phyloP scores from a whole-genome alignment of 2,888 invertebrate genomes.

The Papilio protenor region DNA sequence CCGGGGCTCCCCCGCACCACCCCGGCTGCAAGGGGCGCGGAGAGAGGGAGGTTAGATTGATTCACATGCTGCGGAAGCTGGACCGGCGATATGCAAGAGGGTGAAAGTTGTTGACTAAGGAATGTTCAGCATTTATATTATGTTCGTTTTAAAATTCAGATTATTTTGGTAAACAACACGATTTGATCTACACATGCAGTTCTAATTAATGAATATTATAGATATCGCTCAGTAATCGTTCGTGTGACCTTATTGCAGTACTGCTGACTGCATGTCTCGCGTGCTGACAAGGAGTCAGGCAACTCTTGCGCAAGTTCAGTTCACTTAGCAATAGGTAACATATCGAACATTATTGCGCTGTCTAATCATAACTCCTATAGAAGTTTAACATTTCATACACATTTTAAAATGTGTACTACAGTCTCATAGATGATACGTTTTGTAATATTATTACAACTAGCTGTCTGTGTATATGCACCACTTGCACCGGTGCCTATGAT shows the following conservation, averaged over 20 bases:
- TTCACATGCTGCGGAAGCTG: slow-evolving; percentile 79
- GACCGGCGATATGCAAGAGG: slow-evolving; percentile 52
- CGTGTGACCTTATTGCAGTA: not conserved
- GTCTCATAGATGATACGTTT: not conserved
- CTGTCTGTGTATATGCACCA: not conserved
- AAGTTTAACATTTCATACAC: not conserved
- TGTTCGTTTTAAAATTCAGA: not conserved
- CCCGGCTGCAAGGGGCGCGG: slow-evolving; percentile 43
- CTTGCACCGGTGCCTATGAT: not conserved
- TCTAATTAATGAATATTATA: not conserved
- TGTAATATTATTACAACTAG: not conserved
- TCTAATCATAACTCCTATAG: not conserved
- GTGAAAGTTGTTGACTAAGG: slow-evolving; percentile 24
- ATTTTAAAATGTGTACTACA: not conserved
- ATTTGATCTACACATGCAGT: not conserved
- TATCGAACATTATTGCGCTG: not conserved
- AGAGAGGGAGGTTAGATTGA: slow-evolving; percentile 65
- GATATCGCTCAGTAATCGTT: not conserved
- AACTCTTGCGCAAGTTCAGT: not conserved
- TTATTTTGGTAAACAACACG: not conserved
- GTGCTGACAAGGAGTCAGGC: not conserved
- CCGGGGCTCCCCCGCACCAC: slow-evolving; percentile 58
- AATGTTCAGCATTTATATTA: not conserved
- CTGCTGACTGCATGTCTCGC: not conserved
- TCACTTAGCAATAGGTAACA: not conserved